Conservation (phyloP, 2,797 vertebrate genomes). For the Euthynnus affinis region DNA sequence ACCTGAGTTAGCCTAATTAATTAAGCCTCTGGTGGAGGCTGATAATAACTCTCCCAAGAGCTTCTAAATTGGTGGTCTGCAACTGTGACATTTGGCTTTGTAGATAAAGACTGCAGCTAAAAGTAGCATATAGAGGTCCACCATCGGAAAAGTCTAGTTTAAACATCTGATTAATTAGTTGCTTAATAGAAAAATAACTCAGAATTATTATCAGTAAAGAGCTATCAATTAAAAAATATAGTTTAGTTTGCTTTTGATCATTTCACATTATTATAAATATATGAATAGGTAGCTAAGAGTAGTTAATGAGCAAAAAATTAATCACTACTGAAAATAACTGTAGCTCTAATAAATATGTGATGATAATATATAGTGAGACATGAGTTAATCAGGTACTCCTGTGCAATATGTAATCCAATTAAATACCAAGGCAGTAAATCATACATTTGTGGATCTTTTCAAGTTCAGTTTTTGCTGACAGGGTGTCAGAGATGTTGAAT, state of each 20-base stretch:
- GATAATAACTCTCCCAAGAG: conserved; percentile 73
- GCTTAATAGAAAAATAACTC: too few species aligned
- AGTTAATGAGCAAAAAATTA: background rate
- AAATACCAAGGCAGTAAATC: background rate
- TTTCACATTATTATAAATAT: background rate
- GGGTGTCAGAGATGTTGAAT: background rate
- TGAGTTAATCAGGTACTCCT: background rate
- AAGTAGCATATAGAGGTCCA: conserved; percentile 32
- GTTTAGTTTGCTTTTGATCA: background rate
- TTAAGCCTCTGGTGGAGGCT: conserved; percentile 73
- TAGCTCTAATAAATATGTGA: background rate
- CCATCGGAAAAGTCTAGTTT: background rate
- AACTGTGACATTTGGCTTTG: conserved; percentile 73
- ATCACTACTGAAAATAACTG: background rate
- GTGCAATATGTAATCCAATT: background rate
- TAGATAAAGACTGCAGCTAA: conserved; percentile 61
- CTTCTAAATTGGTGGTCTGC: conserved; percentile 72
- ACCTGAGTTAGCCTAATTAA: conserved; percentile 79
- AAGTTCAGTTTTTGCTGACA: background rate
- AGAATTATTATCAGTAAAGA: too few species aligned
- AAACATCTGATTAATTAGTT: too few species aligned
- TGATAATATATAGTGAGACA: background rate
- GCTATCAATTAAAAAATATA: too few species aligned
- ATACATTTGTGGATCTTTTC: background rate
- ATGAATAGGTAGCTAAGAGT: background rate